A percentile compares a stretch with the other conserved stretches of the same genome.
Evolutionary conservation across 2,113 vertebrate species (phyloP).

Genomic region (Peromyscus leucopus): DNA sequence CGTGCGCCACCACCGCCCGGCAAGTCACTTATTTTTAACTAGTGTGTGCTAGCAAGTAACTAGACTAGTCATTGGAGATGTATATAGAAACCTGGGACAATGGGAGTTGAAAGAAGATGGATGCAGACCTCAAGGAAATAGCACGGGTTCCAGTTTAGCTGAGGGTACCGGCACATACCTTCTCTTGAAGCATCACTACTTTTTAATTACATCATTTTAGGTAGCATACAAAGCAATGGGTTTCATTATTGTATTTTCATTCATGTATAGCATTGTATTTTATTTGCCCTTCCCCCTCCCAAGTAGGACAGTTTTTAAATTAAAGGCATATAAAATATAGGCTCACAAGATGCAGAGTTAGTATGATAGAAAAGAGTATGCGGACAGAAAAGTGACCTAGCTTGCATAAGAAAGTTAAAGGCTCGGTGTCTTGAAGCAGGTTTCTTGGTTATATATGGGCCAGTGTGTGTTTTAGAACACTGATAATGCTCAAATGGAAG

Average conservation of each 20-base stretch:
- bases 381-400: neutral
- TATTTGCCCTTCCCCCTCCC: neutral
- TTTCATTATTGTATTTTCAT: neutral
- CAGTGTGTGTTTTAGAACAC: neutral
- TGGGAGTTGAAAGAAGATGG: neutral
- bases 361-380: neutral
- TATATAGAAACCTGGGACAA: neutral
- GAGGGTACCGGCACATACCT: neutral
- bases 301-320: neutral
- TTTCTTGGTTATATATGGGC: neutral
- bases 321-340: neutral
- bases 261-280: neutral
- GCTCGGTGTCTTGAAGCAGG: no score
- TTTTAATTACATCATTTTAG: neutral
- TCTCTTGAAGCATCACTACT: neutral
- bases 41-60: neutral
- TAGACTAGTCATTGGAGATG: neutral
- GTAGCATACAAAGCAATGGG: neutral
- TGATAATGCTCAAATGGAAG: neutral
- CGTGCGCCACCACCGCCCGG: no score
- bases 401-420: neutral
- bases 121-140: neutral
- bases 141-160: neutral
- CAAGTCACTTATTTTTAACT: neutral
- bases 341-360: neutral